Evolutionary conservation across 2,888 invertebrate species (phyloP), one percentile per base, ranked within the genome.

Genomic region (Apotomis betuletana): DNA sequence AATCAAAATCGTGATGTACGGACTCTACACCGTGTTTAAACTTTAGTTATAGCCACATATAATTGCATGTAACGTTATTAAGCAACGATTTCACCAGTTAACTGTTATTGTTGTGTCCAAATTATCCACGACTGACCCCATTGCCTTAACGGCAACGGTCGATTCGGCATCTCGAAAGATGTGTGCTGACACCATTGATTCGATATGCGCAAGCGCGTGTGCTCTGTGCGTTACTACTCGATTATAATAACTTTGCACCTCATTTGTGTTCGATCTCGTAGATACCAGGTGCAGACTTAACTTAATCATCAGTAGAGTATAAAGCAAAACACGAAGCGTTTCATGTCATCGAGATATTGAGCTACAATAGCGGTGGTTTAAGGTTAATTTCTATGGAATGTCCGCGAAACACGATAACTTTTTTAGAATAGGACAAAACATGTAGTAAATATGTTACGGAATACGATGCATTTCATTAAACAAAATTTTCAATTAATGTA

Each of bases 91-190:
- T 65, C 44, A 10, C 15, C 64, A 49, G 51, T 65, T 54, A 70
- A 59, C 44, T 67, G 60, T 54, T 36, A 71, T 71, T 71, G 67
- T 67, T 57, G 51, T 41, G 10, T 49, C 55, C 44, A 61, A 62
- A 71, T 71, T 71, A 71, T 61, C 55, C 57, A 62, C 52, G 60
- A 44, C 59, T 61, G 67, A 61, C 55, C 55, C 67, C 67, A 57
- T 62, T 71, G 38, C 10, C 51, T 49, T 57, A 55, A 67, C 71
- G 58, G 38, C 63, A 63, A 69, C 63, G 69, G 58, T 60, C 46
- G 51, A 54, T 12, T 12, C 36, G 49, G 52, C 52, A 63, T 70
- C 60, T 65, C 49, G 60, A 41, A 55, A 60, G 38, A 57, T 51
- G 38, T 38, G 65, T 67, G 65, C 52, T 55, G 70, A 54, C 60